These are phyloP conservation scores for Calephelis virginiensis DNA, from an alignment of 1,140 invertebrate genomes.

Conservation along the genomic window DNA sequence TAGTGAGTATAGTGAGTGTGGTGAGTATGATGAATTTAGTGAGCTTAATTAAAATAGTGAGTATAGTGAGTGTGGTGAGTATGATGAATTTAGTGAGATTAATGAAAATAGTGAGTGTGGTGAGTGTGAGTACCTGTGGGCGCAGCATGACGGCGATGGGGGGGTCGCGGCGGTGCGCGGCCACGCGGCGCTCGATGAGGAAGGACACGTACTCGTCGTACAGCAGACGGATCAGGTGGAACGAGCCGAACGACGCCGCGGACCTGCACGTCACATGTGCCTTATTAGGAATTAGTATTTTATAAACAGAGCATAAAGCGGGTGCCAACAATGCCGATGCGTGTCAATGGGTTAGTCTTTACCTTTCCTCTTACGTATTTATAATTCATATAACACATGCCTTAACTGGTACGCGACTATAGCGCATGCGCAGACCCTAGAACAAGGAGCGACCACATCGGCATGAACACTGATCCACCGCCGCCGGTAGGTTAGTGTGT, in stretches of 20 bases:
- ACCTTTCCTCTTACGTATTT: no score
- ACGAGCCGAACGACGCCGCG: constrained; percentile 98
- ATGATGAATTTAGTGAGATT: no score
- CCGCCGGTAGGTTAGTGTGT: no score
- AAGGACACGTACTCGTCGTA: constrained; percentile 99
- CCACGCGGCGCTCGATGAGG: constrained; percentile 97
- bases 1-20: background rate
- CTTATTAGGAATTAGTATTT: no score
- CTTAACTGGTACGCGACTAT: no score
- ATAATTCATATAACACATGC: no score
- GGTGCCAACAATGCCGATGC: no score
- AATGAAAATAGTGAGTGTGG: background rate
- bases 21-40: background rate
- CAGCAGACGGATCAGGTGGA: constrained; percentile 97
- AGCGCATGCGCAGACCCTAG: no score
- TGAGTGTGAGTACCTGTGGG: constrained; percentile 32
- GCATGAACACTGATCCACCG: no score
- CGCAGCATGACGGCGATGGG: constrained; percentile 94
- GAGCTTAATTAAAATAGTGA: background rate
- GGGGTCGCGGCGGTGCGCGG: constrained; percentile 92
- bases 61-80: background rate
- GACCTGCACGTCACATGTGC: constrained; percentile 79
- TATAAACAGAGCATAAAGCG: no score
- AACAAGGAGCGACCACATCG: no score
- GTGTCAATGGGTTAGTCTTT: no score